These are phyloP conservation scores for Chaetophractus vellerosus DNA, from an alignment of 2,797 vertebrate species.

Conservation along the genomic window DNA sequence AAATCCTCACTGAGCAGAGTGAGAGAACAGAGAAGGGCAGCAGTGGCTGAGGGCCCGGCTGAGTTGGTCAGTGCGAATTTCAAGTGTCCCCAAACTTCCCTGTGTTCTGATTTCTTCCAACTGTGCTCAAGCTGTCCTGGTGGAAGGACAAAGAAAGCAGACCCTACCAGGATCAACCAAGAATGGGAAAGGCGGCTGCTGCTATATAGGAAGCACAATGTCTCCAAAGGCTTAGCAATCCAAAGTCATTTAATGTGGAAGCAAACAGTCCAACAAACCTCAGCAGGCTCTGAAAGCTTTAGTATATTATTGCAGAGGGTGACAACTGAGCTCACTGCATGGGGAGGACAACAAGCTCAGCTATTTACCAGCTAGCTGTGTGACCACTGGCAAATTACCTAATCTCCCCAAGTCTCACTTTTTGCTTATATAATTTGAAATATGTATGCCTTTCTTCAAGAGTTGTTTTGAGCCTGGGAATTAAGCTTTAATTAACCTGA, in stretches of 20 bases:
- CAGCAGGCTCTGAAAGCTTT: slow-evolving; percentile 12
- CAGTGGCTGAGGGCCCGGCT: background rate
- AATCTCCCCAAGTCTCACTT: background rate
- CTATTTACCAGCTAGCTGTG: background rate
- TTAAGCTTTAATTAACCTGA: slow-evolving; percentile 58
- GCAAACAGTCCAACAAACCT: background rate
- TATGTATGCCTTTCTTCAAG: slow-evolving; percentile 3
- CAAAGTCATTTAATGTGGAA: background rate
- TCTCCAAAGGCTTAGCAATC: slow-evolving; percentile 18
- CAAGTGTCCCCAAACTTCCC: background rate
- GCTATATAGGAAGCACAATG: slow-evolving; percentile 39
- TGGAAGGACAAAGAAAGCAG: slow-evolving; percentile 38
- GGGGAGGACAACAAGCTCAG: background rate
- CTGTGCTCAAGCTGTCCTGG: background rate
- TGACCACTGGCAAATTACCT: slow-evolving; percentile 48
- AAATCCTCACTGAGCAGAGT: background rate
- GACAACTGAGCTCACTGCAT: background rate
- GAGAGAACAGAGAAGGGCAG: background rate
- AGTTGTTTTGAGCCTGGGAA: background rate
- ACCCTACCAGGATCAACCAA: background rate
- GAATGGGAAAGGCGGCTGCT: background rate
- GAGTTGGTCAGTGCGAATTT: background rate
- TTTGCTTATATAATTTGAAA: slow-evolving; percentile 61
- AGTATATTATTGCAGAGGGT: background rate
- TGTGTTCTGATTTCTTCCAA: background rate